Conservation (phyloP, 2,113 vertebrate genomes). For the Montifringilla adamsi region DNA sequence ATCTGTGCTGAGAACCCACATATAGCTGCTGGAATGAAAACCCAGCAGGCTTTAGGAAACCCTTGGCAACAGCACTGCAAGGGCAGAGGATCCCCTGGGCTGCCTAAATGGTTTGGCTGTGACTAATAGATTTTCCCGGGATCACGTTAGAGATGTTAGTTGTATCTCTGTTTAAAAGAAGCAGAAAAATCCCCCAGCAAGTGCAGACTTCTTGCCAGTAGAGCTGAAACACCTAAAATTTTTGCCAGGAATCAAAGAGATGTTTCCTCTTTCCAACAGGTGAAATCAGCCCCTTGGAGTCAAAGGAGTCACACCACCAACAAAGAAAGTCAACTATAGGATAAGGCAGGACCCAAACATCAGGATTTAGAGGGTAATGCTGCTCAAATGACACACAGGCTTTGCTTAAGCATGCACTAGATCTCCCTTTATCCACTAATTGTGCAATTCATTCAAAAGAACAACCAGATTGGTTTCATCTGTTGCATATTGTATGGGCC, state of each 20-base stretch:
- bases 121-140: constrained; percentile 10
- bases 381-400: not conserved
- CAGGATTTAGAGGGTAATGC: not conserved
- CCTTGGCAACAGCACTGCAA: not conserved
- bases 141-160: constrained; percentile 10
- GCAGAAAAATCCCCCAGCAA: not conserved
- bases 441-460: constrained; percentile 38
- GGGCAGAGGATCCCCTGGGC: not conserved
- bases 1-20: not conserved
- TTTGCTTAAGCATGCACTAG: not conserved
- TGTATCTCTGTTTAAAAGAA: not conserved
- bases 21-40: not conserved
- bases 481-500: constrained; percentile 13
- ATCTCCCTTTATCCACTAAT: not conserved
- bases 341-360: not conserved
- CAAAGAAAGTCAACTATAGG: not conserved
- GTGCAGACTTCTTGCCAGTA: not conserved
- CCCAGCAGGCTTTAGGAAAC: not conserved
- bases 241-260: not conserved
- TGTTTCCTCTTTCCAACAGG: not conserved
- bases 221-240: not conserved
- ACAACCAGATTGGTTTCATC: constrained; percentile 44
- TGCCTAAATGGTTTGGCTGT: not conserved
- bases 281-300: not conserved
- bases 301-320: not conserved